phyloP scores from a whole-genome alignment of 2,113 vertebrate species.

The Hippopotamus amphibius region DNA sequence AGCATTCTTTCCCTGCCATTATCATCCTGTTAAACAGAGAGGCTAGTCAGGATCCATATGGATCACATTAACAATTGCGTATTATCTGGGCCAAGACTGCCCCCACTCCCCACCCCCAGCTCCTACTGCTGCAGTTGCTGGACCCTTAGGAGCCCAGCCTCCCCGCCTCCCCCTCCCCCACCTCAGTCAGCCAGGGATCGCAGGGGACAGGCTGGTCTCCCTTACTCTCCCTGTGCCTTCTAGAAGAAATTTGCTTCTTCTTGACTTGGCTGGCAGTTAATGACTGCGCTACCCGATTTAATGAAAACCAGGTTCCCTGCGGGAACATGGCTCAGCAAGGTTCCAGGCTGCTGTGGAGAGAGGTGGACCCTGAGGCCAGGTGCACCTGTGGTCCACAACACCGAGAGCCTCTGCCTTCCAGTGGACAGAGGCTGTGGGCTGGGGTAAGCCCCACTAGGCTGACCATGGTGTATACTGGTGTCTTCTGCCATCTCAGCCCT shows the following conservation, averaged over 20 bases:
- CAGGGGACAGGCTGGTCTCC: conserved; percentile 53
- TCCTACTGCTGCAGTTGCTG: conserved; percentile 46
- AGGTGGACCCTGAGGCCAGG: background rate
- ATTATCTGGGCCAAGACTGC: conserved; percentile 83
- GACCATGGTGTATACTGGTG: background rate
- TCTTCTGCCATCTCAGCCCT: background rate
- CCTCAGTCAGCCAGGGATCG: conserved; percentile 41
- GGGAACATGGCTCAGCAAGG: background rate
- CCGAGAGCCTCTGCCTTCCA: background rate
- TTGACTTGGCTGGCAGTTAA: conserved; percentile 51
- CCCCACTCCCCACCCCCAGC: conserved; percentile 68
- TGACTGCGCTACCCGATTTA: conserved; percentile 44
- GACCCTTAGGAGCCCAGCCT: conserved; percentile 60
- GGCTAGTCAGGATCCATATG: conserved; percentile 88
- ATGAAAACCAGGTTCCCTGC: conserved; percentile 34
- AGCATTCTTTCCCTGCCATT: conserved; percentile 88
- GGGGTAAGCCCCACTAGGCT: background rate
- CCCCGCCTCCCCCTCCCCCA: background rate
- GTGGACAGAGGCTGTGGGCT: background rate
- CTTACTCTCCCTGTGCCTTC: conserved; percentile 44
- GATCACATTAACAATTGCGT: conserved; percentile 91
- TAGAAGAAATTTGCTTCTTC: conserved; percentile 45
- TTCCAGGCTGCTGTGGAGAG: background rate
- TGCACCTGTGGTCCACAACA: conserved; percentile 25
- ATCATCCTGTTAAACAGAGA: conserved; percentile 89